Evolutionary conservation across 2,113 vertebrate species (phyloP).

Genomic region (Malaclemys terrapin): DNA sequence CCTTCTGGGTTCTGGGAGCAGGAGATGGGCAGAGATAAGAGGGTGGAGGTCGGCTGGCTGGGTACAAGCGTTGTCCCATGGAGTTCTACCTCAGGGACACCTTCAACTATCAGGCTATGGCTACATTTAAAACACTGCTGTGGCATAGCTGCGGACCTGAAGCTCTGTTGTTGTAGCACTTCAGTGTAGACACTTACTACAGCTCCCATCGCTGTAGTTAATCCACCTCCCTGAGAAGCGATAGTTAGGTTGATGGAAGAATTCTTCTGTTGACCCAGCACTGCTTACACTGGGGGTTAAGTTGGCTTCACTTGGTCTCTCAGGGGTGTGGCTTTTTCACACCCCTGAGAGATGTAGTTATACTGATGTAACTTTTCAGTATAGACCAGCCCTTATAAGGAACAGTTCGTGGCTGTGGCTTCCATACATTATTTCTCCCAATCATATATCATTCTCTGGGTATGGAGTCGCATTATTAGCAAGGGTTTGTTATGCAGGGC

Average conservation of each 20-base stretch:
- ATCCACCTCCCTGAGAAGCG: too few species aligned
- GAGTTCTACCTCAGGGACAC: not conserved
- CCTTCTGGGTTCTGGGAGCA: not conserved
- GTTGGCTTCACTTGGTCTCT: too few species aligned
- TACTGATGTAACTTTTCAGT: too few species aligned
- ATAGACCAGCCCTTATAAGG: not conserved
- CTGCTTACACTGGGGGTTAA: too few species aligned
- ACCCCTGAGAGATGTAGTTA: too few species aligned
- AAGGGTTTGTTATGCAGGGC: rapidly evolving
- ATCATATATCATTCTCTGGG: rapidly evolving
- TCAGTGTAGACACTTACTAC: not conserved
- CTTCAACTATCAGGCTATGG: not conserved
- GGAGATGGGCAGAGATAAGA: not conserved
- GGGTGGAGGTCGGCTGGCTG: too few species aligned
- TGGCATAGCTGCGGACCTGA: not conserved
- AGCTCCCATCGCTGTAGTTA: not conserved
- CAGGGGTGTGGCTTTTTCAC: too few species aligned
- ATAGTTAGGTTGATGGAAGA: too few species aligned
- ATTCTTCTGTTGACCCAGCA: too few species aligned
- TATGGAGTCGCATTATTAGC: not conserved
- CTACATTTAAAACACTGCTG: not conserved
- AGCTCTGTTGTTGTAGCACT: not conserved
- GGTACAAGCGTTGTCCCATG: not conserved
- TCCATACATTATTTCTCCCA: not conserved
- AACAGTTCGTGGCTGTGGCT: rapidly evolving